phyloP scores from a whole-genome alignment of 2,113 vertebrate genomes.

The Pyxicephalus adspersus region DNA sequence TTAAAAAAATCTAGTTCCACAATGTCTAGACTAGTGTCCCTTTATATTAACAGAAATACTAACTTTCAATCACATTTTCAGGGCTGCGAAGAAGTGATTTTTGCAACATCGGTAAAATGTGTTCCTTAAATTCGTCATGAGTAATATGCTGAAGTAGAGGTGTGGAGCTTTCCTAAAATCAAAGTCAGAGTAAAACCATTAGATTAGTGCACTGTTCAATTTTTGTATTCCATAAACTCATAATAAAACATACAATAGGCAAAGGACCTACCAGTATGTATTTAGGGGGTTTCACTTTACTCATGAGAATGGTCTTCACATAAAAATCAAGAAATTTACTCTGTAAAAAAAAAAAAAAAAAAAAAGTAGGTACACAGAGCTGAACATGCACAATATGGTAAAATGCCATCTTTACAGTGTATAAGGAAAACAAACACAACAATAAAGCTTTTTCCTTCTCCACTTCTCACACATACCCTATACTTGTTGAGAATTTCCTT shows the following conservation, averaged over 20 bases:
- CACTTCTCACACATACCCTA: conserved; percentile 73
- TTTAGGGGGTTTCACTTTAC: conserved; percentile 88
- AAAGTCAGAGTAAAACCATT: conserved; percentile 42
- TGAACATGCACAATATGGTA: neutral
- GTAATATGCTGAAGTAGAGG: conserved; percentile 86
- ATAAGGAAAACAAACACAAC: too few relatives aligned
- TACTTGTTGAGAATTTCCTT: conserved; percentile 77
- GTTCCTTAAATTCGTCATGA: conserved; percentile 91
- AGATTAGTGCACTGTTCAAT: neutral
- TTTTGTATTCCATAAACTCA: too few relatives aligned
- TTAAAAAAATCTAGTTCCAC: too few relatives aligned
- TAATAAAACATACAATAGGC: rapidly evolving
- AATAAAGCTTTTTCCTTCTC: neutral
- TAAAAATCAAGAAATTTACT: conserved; percentile 88
- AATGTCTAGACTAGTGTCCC: neutral
- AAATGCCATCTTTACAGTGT: neutral
- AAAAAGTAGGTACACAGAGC: neutral
- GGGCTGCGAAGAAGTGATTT: conserved; percentile 93
- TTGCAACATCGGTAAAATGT: conserved; percentile 86
- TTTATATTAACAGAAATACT: conserved; percentile 61
- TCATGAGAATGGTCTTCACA: conserved; percentile 92
- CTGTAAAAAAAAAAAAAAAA: conserved; percentile 66
- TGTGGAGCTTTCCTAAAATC: conserved; percentile 80
- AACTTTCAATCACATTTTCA: conserved; percentile 94
- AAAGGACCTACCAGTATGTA: conserved; percentile 81